Evolutionary conservation across 1,140 invertebrate species (phyloP).

Genomic region (Drosophila oshimai): DNA sequence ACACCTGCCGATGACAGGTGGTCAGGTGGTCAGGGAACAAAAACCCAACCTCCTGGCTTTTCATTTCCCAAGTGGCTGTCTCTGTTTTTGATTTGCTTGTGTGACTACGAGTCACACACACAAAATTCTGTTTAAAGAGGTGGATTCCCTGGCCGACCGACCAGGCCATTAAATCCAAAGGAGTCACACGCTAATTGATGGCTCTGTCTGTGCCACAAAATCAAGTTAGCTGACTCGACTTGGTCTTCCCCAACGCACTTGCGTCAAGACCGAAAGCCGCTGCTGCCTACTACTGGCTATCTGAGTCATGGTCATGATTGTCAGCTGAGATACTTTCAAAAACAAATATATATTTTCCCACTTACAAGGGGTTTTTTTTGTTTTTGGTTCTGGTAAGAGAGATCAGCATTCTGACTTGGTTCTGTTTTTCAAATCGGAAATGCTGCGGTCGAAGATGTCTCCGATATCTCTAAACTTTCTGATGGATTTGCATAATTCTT

Average conservation of each 20-base stretch:
- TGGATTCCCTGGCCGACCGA: constrained; percentile 17
- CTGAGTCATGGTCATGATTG: constrained; percentile 61
- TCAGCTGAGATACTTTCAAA: constrained; percentile 57
- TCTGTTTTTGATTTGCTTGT: constrained; percentile 35
- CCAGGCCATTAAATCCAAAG: constrained; percentile 15
- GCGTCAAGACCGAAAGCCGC: constrained; percentile 41
- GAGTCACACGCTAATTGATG: constrained; percentile 45
- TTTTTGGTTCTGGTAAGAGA: too few relatives aligned
- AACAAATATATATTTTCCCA: constrained; percentile 59
- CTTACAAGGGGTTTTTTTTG: constrained; percentile 72
- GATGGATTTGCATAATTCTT: constrained; percentile 55
- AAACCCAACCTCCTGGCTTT: constrained; percentile 16
- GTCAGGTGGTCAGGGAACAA: constrained; percentile 11
- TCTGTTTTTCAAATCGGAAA: constrained; percentile 56
- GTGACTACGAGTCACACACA: constrained; percentile 56
- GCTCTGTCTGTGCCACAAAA: constrained; percentile 29
- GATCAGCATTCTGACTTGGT: constrained; percentile 43
- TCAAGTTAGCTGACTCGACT: constrained; percentile 29
- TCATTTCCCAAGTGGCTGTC: constrained; percentile 41
- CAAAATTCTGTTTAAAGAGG: constrained; percentile 40
- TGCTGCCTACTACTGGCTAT: constrained; percentile 30
- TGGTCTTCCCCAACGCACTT: constrained; percentile 64
- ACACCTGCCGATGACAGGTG: constrained; percentile 33
- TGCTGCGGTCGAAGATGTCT: constrained; percentile 31
- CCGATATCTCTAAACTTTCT: constrained; percentile 13